Conservation (phyloP, 2,113 vertebrate species). For the Neogale vison region DNA sequence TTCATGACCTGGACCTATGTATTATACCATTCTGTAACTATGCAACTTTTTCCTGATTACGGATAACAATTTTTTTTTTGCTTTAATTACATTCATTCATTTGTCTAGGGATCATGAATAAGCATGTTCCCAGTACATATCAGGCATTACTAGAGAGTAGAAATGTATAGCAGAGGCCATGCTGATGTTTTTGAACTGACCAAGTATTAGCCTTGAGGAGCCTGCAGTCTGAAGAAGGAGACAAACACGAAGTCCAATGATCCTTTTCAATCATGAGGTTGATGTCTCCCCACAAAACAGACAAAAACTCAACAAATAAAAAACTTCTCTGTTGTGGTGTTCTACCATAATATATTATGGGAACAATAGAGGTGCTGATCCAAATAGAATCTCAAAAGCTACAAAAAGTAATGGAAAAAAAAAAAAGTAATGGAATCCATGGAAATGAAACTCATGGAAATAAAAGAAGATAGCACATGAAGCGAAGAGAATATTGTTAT, state of each 20-base stretch:
- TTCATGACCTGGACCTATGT: not conserved
- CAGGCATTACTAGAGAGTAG: not conserved
- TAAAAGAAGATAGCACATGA: not conserved
- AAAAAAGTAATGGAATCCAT: not conserved
- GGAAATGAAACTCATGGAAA: not conserved
- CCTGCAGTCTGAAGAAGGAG: not conserved
- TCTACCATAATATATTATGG: not conserved
- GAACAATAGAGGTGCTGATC: not conserved
- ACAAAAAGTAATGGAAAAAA: not conserved
- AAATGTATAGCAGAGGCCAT: not conserved
- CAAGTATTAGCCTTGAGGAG: not conserved
- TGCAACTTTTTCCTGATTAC: not conserved
- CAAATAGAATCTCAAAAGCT: not conserved
- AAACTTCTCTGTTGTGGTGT: not conserved
- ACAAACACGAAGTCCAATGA: not conserved
- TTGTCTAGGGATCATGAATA: not conserved
- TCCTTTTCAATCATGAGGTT: not conserved
- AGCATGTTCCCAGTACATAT: not conserved
- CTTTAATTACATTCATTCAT: not conserved
- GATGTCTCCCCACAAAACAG: rapidly evolving
- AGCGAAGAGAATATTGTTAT: not conserved
- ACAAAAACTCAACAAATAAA: not conserved
- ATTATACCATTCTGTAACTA: not conserved
- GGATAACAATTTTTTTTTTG: not conserved
- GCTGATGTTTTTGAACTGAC: not conserved